phyloP scores from a whole-genome alignment of 2,797 vertebrate species.

The Lacerta agilis region DNA sequence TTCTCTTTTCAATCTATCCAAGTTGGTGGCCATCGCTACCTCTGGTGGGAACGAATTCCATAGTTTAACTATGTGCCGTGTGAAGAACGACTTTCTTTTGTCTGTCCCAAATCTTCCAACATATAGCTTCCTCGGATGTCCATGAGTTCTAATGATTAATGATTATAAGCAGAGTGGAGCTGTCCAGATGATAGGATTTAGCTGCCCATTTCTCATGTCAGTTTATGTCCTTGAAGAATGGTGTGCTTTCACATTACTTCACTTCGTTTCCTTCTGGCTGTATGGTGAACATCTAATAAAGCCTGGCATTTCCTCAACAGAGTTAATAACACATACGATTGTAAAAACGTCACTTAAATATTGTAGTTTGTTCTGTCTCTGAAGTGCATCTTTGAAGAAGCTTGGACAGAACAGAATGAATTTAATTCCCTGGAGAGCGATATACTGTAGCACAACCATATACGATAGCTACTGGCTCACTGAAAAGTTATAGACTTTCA shows the following conservation, averaged over 20 bases:
- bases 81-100: too few relatives aligned
- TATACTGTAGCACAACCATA: slow-evolving; percentile 3
- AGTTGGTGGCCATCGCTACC: too few relatives aligned
- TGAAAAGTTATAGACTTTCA: slow-evolving; percentile 43
- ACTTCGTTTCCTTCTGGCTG: background rate
- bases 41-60: too few relatives aligned
- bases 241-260: slow-evolving; percentile 27
- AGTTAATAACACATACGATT: slow-evolving; percentile 29
- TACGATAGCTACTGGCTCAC: slow-evolving; percentile 47
- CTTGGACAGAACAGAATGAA: slow-evolving; percentile 43
- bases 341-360: slow-evolving; percentile 39
- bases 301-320: slow-evolving; percentile 7
- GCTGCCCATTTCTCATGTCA: background rate
- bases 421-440: slow-evolving; percentile 31
- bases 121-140: background rate
- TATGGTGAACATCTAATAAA: slow-evolving; percentile 7
- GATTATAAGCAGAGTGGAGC: background rate
- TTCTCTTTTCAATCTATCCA: too few relatives aligned
- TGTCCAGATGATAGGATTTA: background rate
- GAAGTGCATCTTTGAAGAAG: slow-evolving; percentile 38
- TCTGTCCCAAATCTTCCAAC: too few relatives aligned
- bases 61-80: too few relatives aligned
- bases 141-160: background rate
- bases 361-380: slow-evolving; percentile 24
- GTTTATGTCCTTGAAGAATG: slow-evolving; percentile 6